phyloP scores from a whole-genome alignment of 2,797 vertebrate genomes.

The Neoniphon sammara region DNA sequence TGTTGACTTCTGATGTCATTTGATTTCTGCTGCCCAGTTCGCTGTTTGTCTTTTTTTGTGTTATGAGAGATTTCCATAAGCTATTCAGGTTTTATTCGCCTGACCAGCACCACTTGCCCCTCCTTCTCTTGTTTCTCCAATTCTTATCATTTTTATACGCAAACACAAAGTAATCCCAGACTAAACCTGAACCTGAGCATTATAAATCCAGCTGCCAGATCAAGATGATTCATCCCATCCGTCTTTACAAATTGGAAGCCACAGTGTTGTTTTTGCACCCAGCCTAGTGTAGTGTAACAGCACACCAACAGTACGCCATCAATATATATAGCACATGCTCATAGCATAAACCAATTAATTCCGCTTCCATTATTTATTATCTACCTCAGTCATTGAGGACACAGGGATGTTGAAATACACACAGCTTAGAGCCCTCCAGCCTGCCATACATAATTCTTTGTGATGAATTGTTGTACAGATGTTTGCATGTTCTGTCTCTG shows the following conservation, averaged over 20 bases:
- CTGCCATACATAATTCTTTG: slow-evolving; percentile 68
- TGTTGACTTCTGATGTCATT: not conserved
- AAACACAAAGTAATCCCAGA: no score
- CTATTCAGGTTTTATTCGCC: not conserved
- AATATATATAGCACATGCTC: slow-evolving; percentile 69
- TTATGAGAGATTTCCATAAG: not conserved
- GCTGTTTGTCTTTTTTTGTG: not conserved
- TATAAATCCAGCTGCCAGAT: slow-evolving; percentile 20
- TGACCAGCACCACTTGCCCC: not conserved
- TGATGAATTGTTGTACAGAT: slow-evolving; percentile 79
- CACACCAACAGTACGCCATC: slow-evolving; percentile 41
- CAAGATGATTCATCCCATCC: slow-evolving; percentile 15
- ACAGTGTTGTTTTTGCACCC: slow-evolving; percentile 16
- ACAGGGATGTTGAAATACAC: slow-evolving; percentile 59
- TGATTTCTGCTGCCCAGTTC: not conserved
- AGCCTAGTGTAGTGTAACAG: slow-evolving; percentile 26
- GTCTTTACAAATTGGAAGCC: slow-evolving; percentile 4
- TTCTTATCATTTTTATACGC: not conserved
- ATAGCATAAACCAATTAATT: slow-evolving; percentile 74
- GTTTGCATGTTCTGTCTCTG: slow-evolving; percentile 76
- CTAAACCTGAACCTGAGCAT: not conserved
- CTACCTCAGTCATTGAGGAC: slow-evolving; percentile 49
- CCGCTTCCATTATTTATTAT: slow-evolving; percentile 67
- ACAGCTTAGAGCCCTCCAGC: slow-evolving; percentile 53
- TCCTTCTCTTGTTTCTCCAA: no score